phyloP scores from a whole-genome alignment of 2,888 invertebrate genomes.

The Seira musarum region DNA sequence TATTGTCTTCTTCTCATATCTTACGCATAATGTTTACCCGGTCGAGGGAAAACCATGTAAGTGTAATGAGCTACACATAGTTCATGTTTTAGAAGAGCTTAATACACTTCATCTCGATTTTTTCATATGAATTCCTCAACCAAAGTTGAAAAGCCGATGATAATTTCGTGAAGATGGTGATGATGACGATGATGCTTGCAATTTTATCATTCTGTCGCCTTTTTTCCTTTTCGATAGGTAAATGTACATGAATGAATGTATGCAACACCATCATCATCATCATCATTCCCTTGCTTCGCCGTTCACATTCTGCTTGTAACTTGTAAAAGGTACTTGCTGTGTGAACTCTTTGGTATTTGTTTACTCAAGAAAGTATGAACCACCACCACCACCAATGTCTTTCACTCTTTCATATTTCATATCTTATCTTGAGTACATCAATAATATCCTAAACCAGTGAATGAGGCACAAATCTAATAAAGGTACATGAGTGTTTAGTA shows the following conservation, averaged over 20 bases:
- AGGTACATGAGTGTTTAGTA: no score
- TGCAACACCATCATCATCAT: no score
- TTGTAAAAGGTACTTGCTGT: background rate
- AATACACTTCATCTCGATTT: background rate
- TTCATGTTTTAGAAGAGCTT: background rate
- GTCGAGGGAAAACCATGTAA: constrained; percentile 1
- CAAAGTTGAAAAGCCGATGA: background rate
- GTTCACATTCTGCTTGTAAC: background rate
- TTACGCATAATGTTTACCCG: constrained; percentile 17
- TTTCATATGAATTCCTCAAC: background rate
- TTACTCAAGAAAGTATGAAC: background rate
- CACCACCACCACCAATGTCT: no score
- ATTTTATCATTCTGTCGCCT: background rate
- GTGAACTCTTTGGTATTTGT: background rate
- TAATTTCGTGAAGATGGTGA: background rate
- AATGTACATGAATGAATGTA: background rate
- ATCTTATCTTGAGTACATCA: background rate
- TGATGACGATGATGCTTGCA: background rate
- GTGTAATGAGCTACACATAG: background rate
- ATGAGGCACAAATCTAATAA: no score
- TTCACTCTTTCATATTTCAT: no score
- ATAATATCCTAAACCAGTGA: background rate
- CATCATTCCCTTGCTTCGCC: no score
- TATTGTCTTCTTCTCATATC: constrained; percentile 11
- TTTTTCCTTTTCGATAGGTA: background rate